These are phyloP conservation scores for Bombus balteatus DNA, from an alignment of 1,140 invertebrate genomes.

Conservation along the genomic window DNA sequence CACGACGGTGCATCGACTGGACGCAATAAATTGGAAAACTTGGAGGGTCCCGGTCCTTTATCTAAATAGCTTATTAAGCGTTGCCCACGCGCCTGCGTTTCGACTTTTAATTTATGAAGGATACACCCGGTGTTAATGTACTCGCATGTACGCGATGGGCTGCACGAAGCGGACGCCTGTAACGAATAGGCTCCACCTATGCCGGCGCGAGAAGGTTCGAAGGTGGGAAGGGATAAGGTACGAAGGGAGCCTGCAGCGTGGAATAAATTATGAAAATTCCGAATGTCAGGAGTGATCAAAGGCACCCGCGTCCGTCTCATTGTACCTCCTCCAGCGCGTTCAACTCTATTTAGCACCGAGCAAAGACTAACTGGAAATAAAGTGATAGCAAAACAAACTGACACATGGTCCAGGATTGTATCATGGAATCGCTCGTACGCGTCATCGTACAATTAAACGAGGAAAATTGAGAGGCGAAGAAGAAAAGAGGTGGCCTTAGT, in stretches of 20 bases:
- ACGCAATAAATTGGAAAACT: slow-evolving; percentile 64
- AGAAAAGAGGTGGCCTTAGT: neutral
- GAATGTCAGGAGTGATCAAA: slow-evolving; percentile 77
- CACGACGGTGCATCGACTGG: neutral
- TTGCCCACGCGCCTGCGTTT: slow-evolving; percentile 65
- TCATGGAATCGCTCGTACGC: slow-evolving; percentile 50
- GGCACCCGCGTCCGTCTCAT: slow-evolving; percentile 68
- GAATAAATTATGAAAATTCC: slow-evolving; percentile 78
- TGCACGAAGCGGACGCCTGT: slow-evolving; percentile 46
- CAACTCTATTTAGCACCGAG: slow-evolving; percentile 60
- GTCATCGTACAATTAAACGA: neutral
- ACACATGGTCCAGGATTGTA: slow-evolving; percentile 66
- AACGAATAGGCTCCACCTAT: slow-evolving; percentile 64
- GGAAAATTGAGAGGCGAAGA: slow-evolving; percentile 13
- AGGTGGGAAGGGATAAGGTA: slow-evolving; percentile 14
- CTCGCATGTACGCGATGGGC: slow-evolving; percentile 47
- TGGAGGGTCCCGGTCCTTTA: slow-evolving; percentile 41
- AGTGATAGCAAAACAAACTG: slow-evolving; percentile 52
- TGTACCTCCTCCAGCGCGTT: slow-evolving; percentile 58
- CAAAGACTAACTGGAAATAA: slow-evolving; percentile 56
- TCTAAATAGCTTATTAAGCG: slow-evolving; percentile 69
- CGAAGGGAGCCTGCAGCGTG: slow-evolving; percentile 46
- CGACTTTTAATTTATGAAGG: slow-evolving; percentile 68
- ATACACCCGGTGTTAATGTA: slow-evolving; percentile 62
- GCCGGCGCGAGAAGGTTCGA: neutral